Conservation (phyloP, 2,888 invertebrate species). For the Erpobdella octoculata region DNA sequence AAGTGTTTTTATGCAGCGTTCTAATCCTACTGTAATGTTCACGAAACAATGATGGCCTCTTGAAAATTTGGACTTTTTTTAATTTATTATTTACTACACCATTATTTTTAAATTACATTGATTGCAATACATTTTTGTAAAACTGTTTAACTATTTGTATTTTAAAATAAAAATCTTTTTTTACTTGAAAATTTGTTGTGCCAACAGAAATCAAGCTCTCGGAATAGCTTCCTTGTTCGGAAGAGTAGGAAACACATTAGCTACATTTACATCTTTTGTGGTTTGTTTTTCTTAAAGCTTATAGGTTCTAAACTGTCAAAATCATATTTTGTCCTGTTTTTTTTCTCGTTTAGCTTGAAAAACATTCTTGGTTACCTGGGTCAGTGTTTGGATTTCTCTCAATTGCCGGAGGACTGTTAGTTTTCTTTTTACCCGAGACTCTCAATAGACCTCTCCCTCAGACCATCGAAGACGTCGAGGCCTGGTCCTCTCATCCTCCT, state of each 20-base stretch:
- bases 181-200: neutral
- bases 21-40: neutral
- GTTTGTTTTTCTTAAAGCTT: conserved; percentile 41
- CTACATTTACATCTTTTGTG: conserved; percentile 45
- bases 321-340: neutral
- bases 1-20: no score
- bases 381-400: conserved; percentile 38
- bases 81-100: no score
- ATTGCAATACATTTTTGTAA: no score
- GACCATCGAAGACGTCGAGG: conserved; percentile 41
- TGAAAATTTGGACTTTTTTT: neutral
- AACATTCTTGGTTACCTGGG: conserved; percentile 37
- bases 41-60: neutral
- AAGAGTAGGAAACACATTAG: conserved; percentile 46
- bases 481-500: conserved; percentile 30
- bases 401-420: conserved; percentile 36
- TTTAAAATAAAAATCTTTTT: neutral
- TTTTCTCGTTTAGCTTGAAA: conserved; percentile 6
- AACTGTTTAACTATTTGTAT: no score
- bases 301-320: neutral
- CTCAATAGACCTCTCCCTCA: conserved; percentile 39
- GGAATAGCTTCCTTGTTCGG: conserved; percentile 48
- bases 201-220: conserved; percentile 45
- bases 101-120: no score
- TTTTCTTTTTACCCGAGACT: conserved; percentile 40